Percentiles rank a stretch among this genome's conserved stretches.
These are phyloP conservation scores for Labeo catla DNA, from an alignment of 2,113 vertebrate species.

Conservation along the genomic window DNA sequence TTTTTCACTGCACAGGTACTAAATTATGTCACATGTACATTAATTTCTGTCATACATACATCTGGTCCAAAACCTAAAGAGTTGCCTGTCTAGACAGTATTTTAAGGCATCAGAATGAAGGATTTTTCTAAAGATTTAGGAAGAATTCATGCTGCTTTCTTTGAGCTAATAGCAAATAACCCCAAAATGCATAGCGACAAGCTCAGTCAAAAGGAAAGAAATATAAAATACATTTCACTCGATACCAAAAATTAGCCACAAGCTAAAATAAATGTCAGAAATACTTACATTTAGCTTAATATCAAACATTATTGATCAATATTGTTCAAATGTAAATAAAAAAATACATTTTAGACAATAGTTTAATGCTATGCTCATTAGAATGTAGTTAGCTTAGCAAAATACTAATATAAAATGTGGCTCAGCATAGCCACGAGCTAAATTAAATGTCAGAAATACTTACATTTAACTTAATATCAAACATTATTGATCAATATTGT, in stretches of 20 bases:
- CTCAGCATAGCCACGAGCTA: neutral
- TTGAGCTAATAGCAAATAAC: neutral
- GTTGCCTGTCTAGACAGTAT: neutral
- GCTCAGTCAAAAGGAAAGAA: neutral
- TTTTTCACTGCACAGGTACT: slow-evolving; percentile 91
- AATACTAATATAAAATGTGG: neutral
- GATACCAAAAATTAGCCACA: neutral
- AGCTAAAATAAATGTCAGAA: neutral
- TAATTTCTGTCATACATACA: neutral
- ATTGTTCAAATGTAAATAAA: neutral
- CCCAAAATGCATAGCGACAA: neutral
- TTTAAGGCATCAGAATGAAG: neutral
- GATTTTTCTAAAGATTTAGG: neutral
- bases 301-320: neutral
- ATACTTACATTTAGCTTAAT: neutral
- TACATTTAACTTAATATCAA: neutral
- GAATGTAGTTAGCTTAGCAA: neutral
- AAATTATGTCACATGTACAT: slow-evolving; percentile 4
- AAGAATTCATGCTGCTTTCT: neutral
- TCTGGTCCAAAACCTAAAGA: neutral
- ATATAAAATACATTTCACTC: too few relatives aligned
- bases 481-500: neutral
- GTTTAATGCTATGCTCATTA: neutral
- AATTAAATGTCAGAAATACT: neutral
- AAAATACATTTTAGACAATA: neutral